Evolutionary conservation across 2,888 invertebrate species (phyloP).

Genomic region (Stenodera caucasica): DNA sequence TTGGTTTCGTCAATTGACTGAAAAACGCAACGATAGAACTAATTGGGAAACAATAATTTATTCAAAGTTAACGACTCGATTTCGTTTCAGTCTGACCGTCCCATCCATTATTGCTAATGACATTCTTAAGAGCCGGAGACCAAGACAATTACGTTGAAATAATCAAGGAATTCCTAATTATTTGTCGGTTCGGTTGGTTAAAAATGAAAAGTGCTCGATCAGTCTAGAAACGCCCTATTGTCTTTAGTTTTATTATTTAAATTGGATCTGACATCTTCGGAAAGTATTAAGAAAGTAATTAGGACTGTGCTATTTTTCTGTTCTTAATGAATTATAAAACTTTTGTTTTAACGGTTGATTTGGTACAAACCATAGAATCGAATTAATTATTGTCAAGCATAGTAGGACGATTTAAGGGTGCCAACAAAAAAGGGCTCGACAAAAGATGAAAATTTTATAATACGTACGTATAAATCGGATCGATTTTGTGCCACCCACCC

Average conservation of each 20-base stretch:
- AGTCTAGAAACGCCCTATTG: slow-evolving; percentile 33
- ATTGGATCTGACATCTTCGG: slow-evolving; percentile 46
- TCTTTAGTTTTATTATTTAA: slow-evolving; percentile 46
- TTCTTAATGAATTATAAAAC: slow-evolving; percentile 47
- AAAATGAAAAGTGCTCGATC: slow-evolving; percentile 50
- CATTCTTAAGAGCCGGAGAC: slow-evolving; percentile 51
- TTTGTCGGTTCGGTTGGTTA: slow-evolving; percentile 46
- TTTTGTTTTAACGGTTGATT: slow-evolving; percentile 52
- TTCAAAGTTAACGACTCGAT: slow-evolving; percentile 50
- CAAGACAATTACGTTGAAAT: slow-evolving; percentile 53
- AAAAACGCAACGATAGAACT: slow-evolving; percentile 42
- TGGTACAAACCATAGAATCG: slow-evolving; percentile 39
- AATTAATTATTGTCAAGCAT: slow-evolving; percentile 32
- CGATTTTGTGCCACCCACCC: slow-evolving; percentile 41
- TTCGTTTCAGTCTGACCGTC: slow-evolving; percentile 46
- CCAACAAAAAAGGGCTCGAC: neutral
- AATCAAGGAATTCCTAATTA: slow-evolving; percentile 54
- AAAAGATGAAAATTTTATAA: neutral
- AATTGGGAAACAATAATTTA: slow-evolving; percentile 56
- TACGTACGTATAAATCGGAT: neutral
- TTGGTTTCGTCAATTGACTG: neutral
- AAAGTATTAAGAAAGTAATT: slow-evolving; percentile 52
- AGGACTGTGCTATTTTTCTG: slow-evolving; percentile 44
- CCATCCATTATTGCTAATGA: slow-evolving; percentile 56
- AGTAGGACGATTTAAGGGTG: neutral